phyloP scores from a whole-genome alignment of 2,797 vertebrate genomes.

The Chaunax sp. region DNA sequence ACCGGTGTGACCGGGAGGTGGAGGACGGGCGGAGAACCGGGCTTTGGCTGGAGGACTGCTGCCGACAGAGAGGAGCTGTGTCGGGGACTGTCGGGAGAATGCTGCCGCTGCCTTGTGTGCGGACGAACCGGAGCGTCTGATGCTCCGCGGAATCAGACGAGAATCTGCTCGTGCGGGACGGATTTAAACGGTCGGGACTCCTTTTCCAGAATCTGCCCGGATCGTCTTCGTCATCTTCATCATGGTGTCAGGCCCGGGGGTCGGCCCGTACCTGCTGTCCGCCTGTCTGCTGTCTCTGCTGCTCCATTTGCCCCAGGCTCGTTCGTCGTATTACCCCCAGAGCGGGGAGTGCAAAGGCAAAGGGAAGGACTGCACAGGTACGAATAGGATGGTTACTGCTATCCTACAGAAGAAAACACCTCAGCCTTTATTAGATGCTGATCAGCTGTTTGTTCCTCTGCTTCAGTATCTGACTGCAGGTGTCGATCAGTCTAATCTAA shows the following conservation, averaged over 20 bases:
- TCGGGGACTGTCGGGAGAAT: constrained; percentile 24
- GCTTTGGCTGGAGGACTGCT: too few relatives aligned
- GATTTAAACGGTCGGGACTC: too few relatives aligned
- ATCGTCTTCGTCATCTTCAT: neutral
- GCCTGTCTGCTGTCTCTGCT: constrained; percentile 56
- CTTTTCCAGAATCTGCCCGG: too few relatives aligned
- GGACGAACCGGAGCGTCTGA: constrained; percentile 38
- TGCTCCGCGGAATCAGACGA: constrained; percentile 37
- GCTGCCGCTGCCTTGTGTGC: constrained; percentile 46
- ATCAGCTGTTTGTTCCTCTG: too few relatives aligned
- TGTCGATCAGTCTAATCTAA: too few relatives aligned
- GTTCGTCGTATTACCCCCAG: constrained; percentile 62
- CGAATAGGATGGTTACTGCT: neutral
- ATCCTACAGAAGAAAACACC: too few relatives aligned
- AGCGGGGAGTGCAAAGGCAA: constrained; percentile 75
- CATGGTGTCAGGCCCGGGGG: constrained; percentile 56
- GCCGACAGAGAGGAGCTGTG: too few relatives aligned
- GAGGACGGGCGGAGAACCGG: too few relatives aligned
- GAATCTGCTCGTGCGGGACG: too few relatives aligned
- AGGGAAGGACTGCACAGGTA: constrained; percentile 76
- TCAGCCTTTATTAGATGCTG: too few relatives aligned
- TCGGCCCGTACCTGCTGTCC: constrained; percentile 43
- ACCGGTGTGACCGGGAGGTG: too few relatives aligned
- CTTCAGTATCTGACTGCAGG: too few relatives aligned
- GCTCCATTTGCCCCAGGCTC: constrained; percentile 51